Base-by-base conservation (phyloP, 23 tunicate genomes). In the Botrylloides violaceus region DNA sequence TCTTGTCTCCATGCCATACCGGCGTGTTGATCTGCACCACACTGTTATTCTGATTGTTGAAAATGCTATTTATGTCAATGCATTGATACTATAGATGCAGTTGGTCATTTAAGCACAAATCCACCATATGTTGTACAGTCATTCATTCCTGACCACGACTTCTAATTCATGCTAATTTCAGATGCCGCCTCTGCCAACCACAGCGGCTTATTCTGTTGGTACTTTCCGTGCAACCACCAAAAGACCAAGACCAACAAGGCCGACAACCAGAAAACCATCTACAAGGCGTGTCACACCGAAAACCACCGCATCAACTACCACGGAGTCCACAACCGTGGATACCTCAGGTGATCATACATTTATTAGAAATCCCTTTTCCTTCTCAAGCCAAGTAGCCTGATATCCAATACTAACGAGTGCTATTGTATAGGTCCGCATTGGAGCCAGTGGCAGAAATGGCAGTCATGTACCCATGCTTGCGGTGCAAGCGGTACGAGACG, bases 371-470 rank as follows among this genome's bases (percentile, higher is more conserved):
- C 0, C 20, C 1, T 19, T 49, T 49, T 49, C 21, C n/a, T 49
- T 22, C 0, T 1, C 21, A 22, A 49, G 1, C 58, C 21, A 22
- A 1, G 0, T 0, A 49, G 21, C 20, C 21, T n/a, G 20, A 49
- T 49, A 49, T n/a, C 0, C 20, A 49, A 0, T 0, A 0, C 20
- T n/a, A n/a, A n/a, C n/a, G n/a, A n/a, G n/a, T n/a, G n/a, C n/a
- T 64, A n/a, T 2, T n/a, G 3, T 22, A 6, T 56, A 68, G 74
- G 74, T 6, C 58, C 74, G 7, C 58, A 68, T 26, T 68, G 74
- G 74, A 68, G 74, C 28, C 29, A 1, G 37, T 68, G 74, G 74
- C 74, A 68, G 37, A 26, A 39, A 12, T 68, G 74, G 74, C 74
- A 68, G 58, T 35, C 2, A 24, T 68, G 74, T 25, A 37, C 74